Conservation (phyloP, 2,888 invertebrate genomes). For the Agrotis exclamationis region DNA sequence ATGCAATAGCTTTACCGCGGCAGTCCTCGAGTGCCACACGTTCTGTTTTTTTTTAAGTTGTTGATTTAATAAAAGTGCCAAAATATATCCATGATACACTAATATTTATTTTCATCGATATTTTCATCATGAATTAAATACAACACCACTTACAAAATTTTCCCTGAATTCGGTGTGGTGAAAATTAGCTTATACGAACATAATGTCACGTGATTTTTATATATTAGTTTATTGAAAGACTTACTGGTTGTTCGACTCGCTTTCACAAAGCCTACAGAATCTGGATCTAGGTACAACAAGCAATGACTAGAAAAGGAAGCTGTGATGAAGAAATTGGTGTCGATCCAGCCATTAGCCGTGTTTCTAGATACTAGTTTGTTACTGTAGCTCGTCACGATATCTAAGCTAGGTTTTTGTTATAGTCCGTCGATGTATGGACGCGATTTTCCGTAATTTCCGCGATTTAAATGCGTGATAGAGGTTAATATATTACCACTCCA, state of each 20-base stretch:
- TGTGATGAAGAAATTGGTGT: constrained; percentile 55
- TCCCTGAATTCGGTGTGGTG: too few relatives aligned
- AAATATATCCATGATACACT: too few relatives aligned
- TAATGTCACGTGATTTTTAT: too few relatives aligned
- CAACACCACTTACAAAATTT: too few relatives aligned
- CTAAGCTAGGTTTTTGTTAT: not conserved
- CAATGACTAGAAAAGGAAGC: constrained; percentile 55
- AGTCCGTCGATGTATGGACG: not conserved
- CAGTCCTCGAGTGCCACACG: too few relatives aligned
- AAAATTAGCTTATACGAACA: too few relatives aligned
- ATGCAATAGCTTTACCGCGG: too few relatives aligned
- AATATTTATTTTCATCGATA: too few relatives aligned
- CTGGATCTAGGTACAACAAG: constrained; percentile 63
- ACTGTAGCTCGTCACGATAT: constrained; percentile 35
- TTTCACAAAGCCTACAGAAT: constrained; percentile 65
- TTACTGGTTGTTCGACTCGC: constrained; percentile 65
- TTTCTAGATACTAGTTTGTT: constrained; percentile 40
- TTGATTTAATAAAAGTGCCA: too few relatives aligned
- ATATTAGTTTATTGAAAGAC: constrained; percentile 52
- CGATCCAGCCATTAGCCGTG: constrained; percentile 42
- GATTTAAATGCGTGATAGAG: not conserved
- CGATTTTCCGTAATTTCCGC: constrained; percentile 12
- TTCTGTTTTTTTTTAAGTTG: too few relatives aligned
- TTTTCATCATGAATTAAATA: too few relatives aligned
- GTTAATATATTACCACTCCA: too few relatives aligned